Base-by-base conservation (phyloP, 2,113 vertebrate genomes). In the Thalassoma bifasciatum region DNA sequence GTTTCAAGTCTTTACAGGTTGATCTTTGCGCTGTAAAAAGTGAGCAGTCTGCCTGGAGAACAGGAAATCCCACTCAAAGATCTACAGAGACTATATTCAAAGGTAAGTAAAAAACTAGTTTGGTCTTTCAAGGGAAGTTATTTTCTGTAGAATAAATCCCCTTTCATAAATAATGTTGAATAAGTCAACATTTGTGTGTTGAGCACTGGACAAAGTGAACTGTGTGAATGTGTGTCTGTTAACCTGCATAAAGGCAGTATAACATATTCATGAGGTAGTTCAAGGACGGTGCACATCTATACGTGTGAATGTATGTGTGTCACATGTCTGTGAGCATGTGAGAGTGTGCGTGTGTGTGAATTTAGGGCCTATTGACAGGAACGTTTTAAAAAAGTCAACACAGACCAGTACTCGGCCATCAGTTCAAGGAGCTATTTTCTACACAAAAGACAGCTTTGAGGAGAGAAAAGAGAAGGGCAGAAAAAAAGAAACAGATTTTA, bases 391-490 rank as follows among this genome's bases (percentile, higher is more conserved):
- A 90, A 90, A 83, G 82, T 86, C 85, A 92, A 89, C 79, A 84
- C 66, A 81, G 66, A 82, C 81, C 76, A 73, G 72, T 66, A 76
- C 70, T 78, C 74, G 53, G 65, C 72, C 87, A 90, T 89, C 79
- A 86, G 88, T 93, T 93, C 84, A 91, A 90, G 87, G 85, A 87
- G 81, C 83, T 90, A 78, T 90, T 92, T 91, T 90, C 83, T 83
- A 90, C 89, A 90, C 81, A 87, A 91, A 92, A 87, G 89, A 85
- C 86, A 86, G 72, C 88, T 90, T 93, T 92, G 85, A 89, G 87
- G 66, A 79, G 68, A 86, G 82, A 88, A 88, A 89, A 79, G 77
- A 86, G 85, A 81, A 77, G 81, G 75, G 74, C 74, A 87, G 82
- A 83, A 86, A 88, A 30, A 88, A 91, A 89, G 78, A 87, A 80